Evolutionary conservation across 2,113 vertebrate species (phyloP), one percentile per base, ranked within the genome.

Genomic region (Phodopus roborovskii): DNA sequence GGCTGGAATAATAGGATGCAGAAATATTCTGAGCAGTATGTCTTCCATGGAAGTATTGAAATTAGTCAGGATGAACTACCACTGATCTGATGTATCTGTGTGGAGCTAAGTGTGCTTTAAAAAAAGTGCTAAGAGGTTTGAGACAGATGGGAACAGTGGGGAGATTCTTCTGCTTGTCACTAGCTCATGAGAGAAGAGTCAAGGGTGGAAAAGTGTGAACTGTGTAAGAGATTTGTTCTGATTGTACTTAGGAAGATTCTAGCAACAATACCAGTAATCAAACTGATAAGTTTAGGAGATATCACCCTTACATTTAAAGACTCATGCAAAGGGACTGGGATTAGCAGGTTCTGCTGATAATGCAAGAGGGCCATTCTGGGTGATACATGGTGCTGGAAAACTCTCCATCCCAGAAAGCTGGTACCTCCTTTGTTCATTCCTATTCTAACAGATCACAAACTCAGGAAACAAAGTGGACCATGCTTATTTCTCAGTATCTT

Each of bases 301-400:
- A 75, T 50, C 7, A 62, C 9, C 30, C 33, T 3, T 7, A 88
- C 42, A 11, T 11, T 17, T 70, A 33, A 53, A 92, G 22, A 16
- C 3, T 20, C 30, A 1, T 13, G 20, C 58, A 50, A 33, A 64
- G 50, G 5, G 8, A 50, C 24, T 66, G 39, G 60, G 50, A 33
- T 7, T 58, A 81, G 30, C 17, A 68, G 0, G 11, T 13, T 7
- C 45, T 24, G 15, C 8, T 50, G n/a, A 50, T n/a, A 53, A 62
- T 45, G 0, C 17, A 78, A 24, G 42, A 91, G 53, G 39, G 30
- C 0, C 4, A 15, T 24, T 64, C 3, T 62, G 22, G 50, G 56
- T 17, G 39, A 28, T 2, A 22, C 7, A 88, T 6, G 3, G 3
- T 1, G 7, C 0, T 4, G 28, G 11, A 39, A 1, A 62, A 58